Percentiles rank a stretch among this genome's conserved stretches.
These are phyloP conservation scores for Trichomalopsis sarcophagae DNA, from an alignment of 1,140 invertebrate species.

Conservation along the genomic window DNA sequence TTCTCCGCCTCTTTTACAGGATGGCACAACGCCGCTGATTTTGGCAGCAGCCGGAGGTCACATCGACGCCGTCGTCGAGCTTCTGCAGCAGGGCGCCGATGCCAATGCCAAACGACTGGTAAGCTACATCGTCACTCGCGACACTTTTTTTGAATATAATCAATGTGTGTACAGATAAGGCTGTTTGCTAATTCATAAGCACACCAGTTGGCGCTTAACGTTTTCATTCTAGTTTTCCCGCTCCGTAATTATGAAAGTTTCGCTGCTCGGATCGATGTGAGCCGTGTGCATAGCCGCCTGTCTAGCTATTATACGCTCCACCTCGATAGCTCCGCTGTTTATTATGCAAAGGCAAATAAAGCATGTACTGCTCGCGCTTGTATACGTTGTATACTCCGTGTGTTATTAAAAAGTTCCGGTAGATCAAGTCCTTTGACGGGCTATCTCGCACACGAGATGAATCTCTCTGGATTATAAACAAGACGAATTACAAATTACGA, in stretches of 20 bases:
- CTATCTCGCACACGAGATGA: neutral
- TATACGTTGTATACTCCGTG: neutral
- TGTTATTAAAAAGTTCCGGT: neutral
- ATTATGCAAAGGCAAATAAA: neutral
- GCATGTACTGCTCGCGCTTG: neutral
- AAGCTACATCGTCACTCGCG: conserved; percentile 63
- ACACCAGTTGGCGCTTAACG: too few species aligned
- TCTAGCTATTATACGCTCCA: neutral
- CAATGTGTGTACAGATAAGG: too few species aligned
- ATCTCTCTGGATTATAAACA: neutral
- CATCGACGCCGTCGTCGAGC: conserved; percentile 88
- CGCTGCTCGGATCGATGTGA: neutral
- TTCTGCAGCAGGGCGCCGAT: conserved; percentile 93
- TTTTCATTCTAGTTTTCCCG: neutral
- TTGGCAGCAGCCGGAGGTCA: conserved; percentile 92
- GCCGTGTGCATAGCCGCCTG: neutral
- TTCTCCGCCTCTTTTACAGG: conserved; percentile 77
- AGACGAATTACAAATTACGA: neutral
- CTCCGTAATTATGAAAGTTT: neutral
- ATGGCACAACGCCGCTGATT: conserved; percentile 94
- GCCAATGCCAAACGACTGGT: conserved; percentile 87
- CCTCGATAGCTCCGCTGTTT: neutral
- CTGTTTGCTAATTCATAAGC: too few species aligned
- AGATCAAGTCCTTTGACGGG: neutral
- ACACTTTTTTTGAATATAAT: too few species aligned